phyloP scores from a whole-genome alignment of 2,888 invertebrate genomes.

The Clitarchus hookeri region DNA sequence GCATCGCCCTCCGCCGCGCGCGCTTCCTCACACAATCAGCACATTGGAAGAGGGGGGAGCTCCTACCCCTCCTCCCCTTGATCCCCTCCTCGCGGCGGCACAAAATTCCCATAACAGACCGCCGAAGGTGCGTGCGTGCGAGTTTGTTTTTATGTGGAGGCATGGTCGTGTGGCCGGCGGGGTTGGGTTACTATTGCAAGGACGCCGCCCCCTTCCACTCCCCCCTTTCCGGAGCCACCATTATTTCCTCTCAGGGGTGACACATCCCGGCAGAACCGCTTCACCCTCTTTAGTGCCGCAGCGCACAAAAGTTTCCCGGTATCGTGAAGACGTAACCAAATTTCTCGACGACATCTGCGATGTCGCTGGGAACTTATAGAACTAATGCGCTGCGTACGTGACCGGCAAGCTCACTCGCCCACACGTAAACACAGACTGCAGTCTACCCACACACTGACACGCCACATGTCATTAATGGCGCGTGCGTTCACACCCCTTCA shows the following conservation, averaged over 20 bases:
- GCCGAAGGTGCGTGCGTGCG: neutral
- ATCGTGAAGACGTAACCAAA: too few species aligned
- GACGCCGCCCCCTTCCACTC: neutral
- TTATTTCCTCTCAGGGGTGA: neutral
- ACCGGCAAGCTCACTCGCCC: too few species aligned
- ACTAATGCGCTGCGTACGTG: too few species aligned
- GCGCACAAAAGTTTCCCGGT: too few species aligned
- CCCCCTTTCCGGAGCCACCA: neutral
- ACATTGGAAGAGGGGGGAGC: neutral
- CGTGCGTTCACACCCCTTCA: too few species aligned
- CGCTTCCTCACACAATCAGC: neutral
- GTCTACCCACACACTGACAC: too few species aligned
- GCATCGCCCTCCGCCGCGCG: neutral
- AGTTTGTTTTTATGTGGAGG: neutral
- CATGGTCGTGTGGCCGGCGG: slow-evolving; percentile 1
- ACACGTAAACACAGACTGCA: too few species aligned
- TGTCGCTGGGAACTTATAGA: too few species aligned
- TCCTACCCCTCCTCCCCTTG: neutral
- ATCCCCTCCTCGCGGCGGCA: neutral
- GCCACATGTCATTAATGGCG: too few species aligned
- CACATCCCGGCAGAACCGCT: neutral
- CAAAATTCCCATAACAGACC: neutral
- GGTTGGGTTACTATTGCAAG: neutral
- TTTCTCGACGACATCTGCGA: too few species aligned
- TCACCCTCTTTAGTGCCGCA: too few species aligned